Conservation (phyloP, 2,888 invertebrate genomes). For the Ethmia dodecea region DNA sequence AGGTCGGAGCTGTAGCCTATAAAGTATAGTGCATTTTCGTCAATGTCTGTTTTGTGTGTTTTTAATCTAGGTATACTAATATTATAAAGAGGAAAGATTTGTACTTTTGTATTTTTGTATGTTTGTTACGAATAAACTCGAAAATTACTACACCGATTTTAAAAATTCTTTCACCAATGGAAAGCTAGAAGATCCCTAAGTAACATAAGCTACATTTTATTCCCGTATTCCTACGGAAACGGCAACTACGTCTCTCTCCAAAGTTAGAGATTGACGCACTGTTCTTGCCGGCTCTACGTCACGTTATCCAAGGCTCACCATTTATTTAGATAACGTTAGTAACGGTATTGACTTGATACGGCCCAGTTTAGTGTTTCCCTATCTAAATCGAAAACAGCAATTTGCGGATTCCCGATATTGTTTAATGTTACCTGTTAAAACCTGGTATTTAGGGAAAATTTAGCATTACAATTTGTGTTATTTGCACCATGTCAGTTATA, state of each 20-base stretch:
- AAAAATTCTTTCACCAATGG: neutral
- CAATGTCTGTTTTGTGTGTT: no score
- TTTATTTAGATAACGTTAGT: slow-evolving; percentile 21
- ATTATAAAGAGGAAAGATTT: neutral
- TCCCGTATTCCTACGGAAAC: neutral
- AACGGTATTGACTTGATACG: slow-evolving; percentile 17
- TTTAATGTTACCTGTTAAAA: no score
- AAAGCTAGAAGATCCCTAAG: no score
- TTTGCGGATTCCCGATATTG: no score
- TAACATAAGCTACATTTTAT: neutral
- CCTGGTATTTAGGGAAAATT: no score
- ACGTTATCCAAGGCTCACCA: slow-evolving; percentile 18
- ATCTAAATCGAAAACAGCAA: no score
- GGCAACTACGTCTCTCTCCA: neutral
- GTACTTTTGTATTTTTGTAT: neutral
- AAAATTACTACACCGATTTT: neutral
- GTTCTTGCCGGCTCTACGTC: neutral
- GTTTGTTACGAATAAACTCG: neutral
- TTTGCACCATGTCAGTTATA: no score
- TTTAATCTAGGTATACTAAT: no score
- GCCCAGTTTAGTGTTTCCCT: no score
- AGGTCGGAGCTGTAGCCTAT: neutral
- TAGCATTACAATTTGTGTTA: no score
- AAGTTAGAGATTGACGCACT: neutral
- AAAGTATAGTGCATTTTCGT: neutral